A percentile compares a stretch with the other conserved stretches of the same genome.
phyloP scores from a whole-genome alignment of 2,888 invertebrate genomes.

The Amphipyra tragopoginis region DNA sequence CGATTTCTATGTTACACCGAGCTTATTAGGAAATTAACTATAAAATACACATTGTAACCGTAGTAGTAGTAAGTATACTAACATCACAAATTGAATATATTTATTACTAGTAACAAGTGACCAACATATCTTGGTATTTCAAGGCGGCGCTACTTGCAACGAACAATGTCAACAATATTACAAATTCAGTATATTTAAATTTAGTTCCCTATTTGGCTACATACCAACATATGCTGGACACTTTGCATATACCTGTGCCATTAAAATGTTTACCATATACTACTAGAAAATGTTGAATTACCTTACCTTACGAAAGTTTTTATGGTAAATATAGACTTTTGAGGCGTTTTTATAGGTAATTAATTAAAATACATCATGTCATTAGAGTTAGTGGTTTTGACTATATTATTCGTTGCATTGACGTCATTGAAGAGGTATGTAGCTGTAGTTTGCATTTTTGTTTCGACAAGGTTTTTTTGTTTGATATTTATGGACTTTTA shows the following conservation, averaged over 20 bases:
- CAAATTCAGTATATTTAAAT: not conserved
- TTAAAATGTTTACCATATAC: conserved; percentile 42
- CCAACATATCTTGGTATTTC: not conserved
- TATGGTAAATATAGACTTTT: conserved; percentile 22
- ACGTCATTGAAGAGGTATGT: conserved; percentile 6
- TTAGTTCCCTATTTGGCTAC: not conserved
- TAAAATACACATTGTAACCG: conserved; percentile 28
- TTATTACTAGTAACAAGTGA: not conserved
- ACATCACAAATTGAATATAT: conserved; percentile 3
- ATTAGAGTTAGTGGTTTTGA: conserved; percentile 2
- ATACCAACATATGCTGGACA: not conserved
- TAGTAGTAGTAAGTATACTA: too few species aligned
- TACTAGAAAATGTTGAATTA: conserved; percentile 43
- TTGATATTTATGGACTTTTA: too few species aligned
- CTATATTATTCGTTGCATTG: conserved; percentile 2
- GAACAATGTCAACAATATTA: not conserved
- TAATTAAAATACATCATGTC: conserved; percentile 36
- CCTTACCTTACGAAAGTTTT: conserved; percentile 32
- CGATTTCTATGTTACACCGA: conserved; percentile 30
- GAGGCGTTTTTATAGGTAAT: conserved; percentile 21
- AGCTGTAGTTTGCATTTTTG: conserved; percentile 1
- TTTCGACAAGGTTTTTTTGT: not conserved
- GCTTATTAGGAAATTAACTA: conserved; percentile 31
- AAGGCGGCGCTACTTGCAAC: too few species aligned
- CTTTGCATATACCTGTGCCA: conserved; percentile 5